These are phyloP conservation scores for Helobdella robusta DNA, from an alignment of 2,888 invertebrate genomes.

Conservation along the genomic window DNA sequence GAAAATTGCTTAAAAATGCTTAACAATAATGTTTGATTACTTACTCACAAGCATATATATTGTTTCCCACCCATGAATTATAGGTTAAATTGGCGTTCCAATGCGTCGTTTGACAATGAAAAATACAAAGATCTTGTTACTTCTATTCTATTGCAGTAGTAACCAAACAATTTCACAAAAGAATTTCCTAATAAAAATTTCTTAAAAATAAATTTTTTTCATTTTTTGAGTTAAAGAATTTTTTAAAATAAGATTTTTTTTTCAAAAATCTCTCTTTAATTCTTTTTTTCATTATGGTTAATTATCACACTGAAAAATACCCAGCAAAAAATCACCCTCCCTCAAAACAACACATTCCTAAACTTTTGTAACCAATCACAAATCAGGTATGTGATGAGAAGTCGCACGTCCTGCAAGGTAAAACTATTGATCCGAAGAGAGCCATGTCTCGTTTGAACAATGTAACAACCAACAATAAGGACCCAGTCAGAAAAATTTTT, in stretches of 20 bases:
- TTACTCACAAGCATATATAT: too few relatives aligned
- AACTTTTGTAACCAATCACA: not conserved
- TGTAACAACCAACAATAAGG: conserved; percentile 71
- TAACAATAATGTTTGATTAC: too few relatives aligned
- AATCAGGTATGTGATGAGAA: conserved; percentile 31
- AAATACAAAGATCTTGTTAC: too few relatives aligned
- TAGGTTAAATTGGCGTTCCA: too few relatives aligned
- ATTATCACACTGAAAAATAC: not conserved
- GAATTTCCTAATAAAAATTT: not conserved
- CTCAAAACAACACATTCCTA: not conserved
- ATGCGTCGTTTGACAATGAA: too few relatives aligned
- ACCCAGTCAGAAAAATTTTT: conserved; percentile 66
- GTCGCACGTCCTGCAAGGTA: conserved; percentile 76
- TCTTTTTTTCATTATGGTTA: not conserved
- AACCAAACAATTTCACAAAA: too few relatives aligned
- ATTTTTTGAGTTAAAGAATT: not conserved
- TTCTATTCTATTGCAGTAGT: too few relatives aligned
- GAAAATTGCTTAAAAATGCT: too few relatives aligned
- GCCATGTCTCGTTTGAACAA: conserved; percentile 51
- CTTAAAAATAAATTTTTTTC: not conserved
- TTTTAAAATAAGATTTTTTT: not conserved
- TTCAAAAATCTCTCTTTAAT: not conserved
- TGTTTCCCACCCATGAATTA: too few relatives aligned
- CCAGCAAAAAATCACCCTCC: not conserved
- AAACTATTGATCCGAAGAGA: conserved; percentile 89